A percentile compares a stretch with the other conserved stretches of the same genome.
Conservation (phyloP, 2,797 vertebrate species). For the Esox masquinongy region DNA sequence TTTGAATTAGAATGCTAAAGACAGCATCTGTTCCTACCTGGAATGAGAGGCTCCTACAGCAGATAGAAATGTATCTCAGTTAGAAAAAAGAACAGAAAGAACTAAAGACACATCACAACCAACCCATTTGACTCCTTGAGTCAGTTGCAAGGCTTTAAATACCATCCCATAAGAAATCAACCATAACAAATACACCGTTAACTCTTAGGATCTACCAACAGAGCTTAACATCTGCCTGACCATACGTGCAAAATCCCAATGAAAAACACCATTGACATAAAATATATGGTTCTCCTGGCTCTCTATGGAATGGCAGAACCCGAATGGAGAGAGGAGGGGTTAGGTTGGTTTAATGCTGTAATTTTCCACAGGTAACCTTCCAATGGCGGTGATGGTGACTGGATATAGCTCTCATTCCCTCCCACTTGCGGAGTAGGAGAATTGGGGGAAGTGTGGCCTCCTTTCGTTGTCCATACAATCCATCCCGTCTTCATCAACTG, state of each 20-base stretch:
- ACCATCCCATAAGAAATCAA: background rate
- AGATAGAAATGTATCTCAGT: background rate
- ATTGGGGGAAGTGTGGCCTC: slow-evolving; percentile 96
- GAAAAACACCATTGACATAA: slow-evolving; percentile 4
- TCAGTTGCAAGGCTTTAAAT: background rate
- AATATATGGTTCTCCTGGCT: background rate
- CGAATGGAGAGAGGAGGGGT: slow-evolving; percentile 47
- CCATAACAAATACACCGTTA: background rate
- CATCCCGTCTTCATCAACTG: slow-evolving; percentile 97
- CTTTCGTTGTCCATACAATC: slow-evolving; percentile 95
- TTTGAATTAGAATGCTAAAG: background rate
- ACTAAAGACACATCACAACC: background rate
- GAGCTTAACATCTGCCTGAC: background rate
- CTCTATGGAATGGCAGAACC: slow-evolving; percentile 33
- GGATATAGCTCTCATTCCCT: slow-evolving; percentile 80
- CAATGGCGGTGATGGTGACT: slow-evolving; percentile 74
- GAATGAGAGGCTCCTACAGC: background rate
- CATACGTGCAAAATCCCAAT: background rate
- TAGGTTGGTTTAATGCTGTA: slow-evolving; percentile 49
- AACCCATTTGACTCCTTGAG: background rate
- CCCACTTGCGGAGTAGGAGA: slow-evolving; percentile 97
- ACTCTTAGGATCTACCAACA: background rate
- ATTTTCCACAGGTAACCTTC: slow-evolving; percentile 71
- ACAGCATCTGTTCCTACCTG: background rate
- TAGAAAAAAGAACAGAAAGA: background rate